Conservation (phyloP, 2,888 invertebrate species). For the Morinoia aosen region DNA sequence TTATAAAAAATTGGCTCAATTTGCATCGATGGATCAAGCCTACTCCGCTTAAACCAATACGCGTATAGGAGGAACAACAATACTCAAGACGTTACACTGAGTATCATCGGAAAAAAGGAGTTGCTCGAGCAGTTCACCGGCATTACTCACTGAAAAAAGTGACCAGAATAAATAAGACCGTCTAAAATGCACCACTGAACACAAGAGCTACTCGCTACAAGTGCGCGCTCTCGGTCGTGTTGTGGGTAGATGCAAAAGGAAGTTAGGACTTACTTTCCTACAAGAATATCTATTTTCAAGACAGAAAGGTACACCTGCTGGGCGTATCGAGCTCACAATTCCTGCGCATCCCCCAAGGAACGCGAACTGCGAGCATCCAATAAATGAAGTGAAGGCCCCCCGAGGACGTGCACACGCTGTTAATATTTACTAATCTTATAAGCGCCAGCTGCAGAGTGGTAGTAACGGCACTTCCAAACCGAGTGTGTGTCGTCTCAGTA, state of each 20-base stretch:
- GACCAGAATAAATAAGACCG: too few species aligned
- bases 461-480: background rate
- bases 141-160: too few species aligned
- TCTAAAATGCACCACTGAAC: too few species aligned
- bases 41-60: too few species aligned
- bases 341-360: background rate
- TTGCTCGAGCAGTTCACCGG: too few species aligned
- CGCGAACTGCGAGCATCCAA: background rate
- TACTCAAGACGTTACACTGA: too few species aligned
- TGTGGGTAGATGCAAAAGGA: background rate
- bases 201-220: background rate
- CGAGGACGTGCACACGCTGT: background rate
- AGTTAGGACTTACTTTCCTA: too few species aligned
- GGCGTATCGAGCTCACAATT: background rate
- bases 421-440: background rate
- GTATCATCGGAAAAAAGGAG: too few species aligned
- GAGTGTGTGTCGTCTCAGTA: background rate
- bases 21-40: too few species aligned
- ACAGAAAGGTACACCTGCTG: background rate
- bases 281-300: too few species aligned
- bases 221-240: background rate
- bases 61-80: too few species aligned
- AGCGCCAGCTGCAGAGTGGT: background rate
- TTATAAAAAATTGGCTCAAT: too few species aligned
- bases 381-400: background rate